phyloP scores from a whole-genome alignment of 2,113 vertebrate species.

The Varanus komodoensis region DNA sequence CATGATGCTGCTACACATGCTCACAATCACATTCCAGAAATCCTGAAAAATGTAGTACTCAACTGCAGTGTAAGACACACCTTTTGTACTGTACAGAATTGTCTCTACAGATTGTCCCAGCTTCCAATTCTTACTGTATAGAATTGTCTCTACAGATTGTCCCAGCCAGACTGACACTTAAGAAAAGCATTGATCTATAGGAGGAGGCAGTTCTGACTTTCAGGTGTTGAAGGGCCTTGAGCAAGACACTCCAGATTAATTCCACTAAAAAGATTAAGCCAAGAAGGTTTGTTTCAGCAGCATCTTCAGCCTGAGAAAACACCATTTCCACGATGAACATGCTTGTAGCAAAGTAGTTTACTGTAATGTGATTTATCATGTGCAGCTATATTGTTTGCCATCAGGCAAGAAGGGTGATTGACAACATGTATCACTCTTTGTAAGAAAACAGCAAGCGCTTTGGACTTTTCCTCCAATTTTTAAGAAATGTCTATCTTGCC shows the following conservation, averaged over 20 bases:
- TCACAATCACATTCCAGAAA: background rate
- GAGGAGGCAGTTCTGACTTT: background rate
- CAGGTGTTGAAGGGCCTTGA: too few species aligned
- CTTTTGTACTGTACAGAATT: background rate
- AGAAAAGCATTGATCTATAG: background rate
- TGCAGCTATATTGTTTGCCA: conserved; percentile 13
- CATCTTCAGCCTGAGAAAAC: background rate
- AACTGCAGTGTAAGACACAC: background rate
- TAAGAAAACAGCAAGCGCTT: background rate
- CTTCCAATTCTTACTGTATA: background rate
- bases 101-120: too few species aligned
- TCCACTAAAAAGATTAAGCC: conserved; percentile 5
- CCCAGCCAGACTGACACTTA: background rate
- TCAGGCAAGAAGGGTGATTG: background rate
- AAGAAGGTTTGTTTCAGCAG: background rate
- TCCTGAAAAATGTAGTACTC: background rate
- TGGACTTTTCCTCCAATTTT: background rate
- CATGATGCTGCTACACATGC: background rate
- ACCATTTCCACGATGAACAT: conserved; percentile 1
- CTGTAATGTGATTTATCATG: background rate
- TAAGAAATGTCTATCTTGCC: background rate
- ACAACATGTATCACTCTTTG: background rate
- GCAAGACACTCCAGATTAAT: too few species aligned
- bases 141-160: background rate
- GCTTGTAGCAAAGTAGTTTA: background rate